Evolutionary conservation across 2,113 vertebrate genomes (phyloP), one percentile per base, ranked within the genome.

Genomic region (Rhabdomys dilectus): DNA sequence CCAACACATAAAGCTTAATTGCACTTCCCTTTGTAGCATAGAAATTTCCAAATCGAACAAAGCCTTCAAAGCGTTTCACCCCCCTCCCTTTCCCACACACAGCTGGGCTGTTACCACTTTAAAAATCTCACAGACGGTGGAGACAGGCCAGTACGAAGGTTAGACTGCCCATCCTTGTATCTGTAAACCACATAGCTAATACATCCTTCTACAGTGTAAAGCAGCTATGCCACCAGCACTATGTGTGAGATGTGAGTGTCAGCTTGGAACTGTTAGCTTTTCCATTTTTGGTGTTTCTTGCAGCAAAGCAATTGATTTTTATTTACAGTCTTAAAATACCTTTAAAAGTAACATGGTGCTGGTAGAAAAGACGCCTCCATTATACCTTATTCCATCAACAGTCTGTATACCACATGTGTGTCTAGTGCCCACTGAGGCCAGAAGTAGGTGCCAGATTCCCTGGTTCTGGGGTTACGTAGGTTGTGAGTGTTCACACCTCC

Each of bases 271-370:
- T 89, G 64, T 88, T 48, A 96, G 94, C 80, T 91, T 95, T 97
- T 96, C 97, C 96, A 96, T 98, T 95, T 98, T 98, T 96, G 93
- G 95, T 68, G 88, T 97, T 96, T 96, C 66, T 29, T 58, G 77
- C 82, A 96, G 95, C 93, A 95, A 97, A 98, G 88, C 77, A 73
- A 96, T 98, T 97, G 98, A 96, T 98, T 97, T 97, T 96, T 90
- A 94, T 68, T 84, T 70, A 48, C 53, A 87, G 76, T 95, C 73
- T 88, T 97, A 96, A 98, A 98, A 92, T 77, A 92, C 78, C 87
- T 96, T 97, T 96, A 94, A 97, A 96, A 96, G 96, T 96, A 97
- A 96, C 89, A 95, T 72, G 73, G 66, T 92, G 70, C 85, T 72
- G 72, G n/a, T 78, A n/a, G 58, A 84, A 77, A 96, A 94, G 62